These are phyloP conservation scores for Eulacestoma nigropectus DNA, from an alignment of 2,113 vertebrate genomes.

Conservation along the genomic window DNA sequence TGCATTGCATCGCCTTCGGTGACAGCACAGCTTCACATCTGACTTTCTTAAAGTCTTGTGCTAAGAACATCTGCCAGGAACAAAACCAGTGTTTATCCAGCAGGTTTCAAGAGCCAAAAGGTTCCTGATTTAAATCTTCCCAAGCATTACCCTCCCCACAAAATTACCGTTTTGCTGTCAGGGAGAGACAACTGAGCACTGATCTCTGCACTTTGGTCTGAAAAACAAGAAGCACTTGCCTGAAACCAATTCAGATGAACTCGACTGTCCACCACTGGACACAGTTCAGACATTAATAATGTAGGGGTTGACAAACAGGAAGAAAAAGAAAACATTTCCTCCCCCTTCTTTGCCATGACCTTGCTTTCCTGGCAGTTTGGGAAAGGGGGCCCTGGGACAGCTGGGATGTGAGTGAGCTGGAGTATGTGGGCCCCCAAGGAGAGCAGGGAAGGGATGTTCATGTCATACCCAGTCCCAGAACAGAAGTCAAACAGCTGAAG, in stretches of 20 bases:
- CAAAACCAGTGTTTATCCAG: background rate
- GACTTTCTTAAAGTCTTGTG: background rate
- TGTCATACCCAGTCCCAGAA: background rate
- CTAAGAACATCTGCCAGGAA: background rate
- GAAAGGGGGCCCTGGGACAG: background rate
- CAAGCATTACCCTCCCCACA: background rate
- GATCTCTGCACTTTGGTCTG: background rate
- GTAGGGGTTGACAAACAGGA: background rate
- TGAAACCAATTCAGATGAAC: background rate
- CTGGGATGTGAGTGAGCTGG: background rate
- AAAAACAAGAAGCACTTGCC: background rate
- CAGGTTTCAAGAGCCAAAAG: background rate
- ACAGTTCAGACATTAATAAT: background rate
- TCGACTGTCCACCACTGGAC: background rate
- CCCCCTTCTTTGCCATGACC: background rate
- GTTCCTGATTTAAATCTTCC: background rate
- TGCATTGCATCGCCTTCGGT: accelerated
- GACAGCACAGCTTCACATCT: background rate
- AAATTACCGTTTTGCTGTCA: constrained; percentile 18
- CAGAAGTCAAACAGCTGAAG: background rate
- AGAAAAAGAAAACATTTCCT: background rate
- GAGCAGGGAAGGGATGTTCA: background rate
- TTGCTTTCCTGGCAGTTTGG: background rate
- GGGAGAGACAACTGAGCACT: background rate
- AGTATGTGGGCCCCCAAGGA: background rate